These are phyloP conservation scores for Entomyzon cyanotis DNA, from an alignment of 2,113 vertebrate genomes.

Conservation along the genomic window DNA sequence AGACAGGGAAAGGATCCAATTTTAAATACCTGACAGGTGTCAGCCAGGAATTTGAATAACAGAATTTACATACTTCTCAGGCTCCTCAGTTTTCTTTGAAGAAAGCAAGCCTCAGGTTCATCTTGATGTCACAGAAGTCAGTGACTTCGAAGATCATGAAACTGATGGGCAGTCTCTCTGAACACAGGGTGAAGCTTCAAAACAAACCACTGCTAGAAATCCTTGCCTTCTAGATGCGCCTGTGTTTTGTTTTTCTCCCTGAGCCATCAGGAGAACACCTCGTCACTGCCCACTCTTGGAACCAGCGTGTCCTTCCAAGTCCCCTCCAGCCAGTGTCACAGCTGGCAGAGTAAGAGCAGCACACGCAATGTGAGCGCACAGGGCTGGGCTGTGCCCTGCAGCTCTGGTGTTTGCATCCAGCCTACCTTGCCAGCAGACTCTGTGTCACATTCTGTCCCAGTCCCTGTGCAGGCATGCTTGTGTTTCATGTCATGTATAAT, in stretches of 20 bases:
- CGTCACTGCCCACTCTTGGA: neutral
- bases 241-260: neutral
- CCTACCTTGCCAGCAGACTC: neutral
- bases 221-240: neutral
- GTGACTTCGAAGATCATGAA: neutral
- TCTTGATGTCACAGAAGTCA: neutral
- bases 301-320: neutral
- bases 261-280: neutral
- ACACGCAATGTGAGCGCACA: neutral
- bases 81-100: neutral
- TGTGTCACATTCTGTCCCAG: neutral
- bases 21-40: neutral
- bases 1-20: neutral
- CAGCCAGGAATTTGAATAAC: neutral
- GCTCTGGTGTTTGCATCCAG: neutral
- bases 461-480: neutral
- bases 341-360: neutral
- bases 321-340: neutral
- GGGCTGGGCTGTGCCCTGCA: neutral
- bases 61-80: neutral
- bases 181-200: neutral
- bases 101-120: neutral
- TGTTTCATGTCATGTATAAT: neutral
- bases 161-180: neutral
- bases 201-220: neutral